These are phyloP conservation scores for Agonopterix subpropinquella DNA, from an alignment of 2,888 invertebrate species.

Conservation along the genomic window DNA sequence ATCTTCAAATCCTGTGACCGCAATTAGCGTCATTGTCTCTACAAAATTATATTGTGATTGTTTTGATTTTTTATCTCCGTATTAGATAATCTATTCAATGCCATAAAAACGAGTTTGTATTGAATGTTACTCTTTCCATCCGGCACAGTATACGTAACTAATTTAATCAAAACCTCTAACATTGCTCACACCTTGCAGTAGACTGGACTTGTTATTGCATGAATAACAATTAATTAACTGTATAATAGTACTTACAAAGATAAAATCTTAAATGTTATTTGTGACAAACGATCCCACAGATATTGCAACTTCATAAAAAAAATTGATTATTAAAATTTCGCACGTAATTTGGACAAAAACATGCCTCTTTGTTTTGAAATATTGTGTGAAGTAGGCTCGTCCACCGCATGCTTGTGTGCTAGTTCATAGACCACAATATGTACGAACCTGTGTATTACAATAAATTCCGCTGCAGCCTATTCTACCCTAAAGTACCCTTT, in stretches of 20 bases:
- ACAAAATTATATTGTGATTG: conserved; percentile 28
- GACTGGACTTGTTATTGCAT: conserved; percentile 10
- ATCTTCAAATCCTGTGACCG: conserved; percentile 19
- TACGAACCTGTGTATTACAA: conserved; percentile 1
- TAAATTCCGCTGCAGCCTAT: too few species aligned
- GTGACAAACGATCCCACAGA: conserved; percentile 1
- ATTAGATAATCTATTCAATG: background rate
- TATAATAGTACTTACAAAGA: conserved; percentile 4
- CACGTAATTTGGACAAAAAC: conserved; percentile 5
- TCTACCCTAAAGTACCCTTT: too few species aligned
- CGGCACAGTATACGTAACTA: background rate
- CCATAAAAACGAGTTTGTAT: background rate
- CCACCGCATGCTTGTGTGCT: conserved; percentile 9
- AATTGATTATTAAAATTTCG: background rate
- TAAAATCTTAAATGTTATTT: background rate
- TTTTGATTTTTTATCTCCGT: conserved; percentile 26
- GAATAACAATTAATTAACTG: conserved; percentile 9
- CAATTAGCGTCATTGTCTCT: conserved; percentile 61
- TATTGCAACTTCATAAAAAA: background rate
- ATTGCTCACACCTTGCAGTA: background rate
- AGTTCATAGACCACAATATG: conserved; percentile 4
- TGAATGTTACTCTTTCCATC: background rate
- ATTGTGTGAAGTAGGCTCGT: conserved; percentile 17
- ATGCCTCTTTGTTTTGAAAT: conserved; percentile 14
- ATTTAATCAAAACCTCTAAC: too few species aligned